Evolutionary conservation across 1,140 invertebrate species (phyloP), one percentile per base, ranked within the genome.

Genomic region (Anastrepha obliqua): DNA sequence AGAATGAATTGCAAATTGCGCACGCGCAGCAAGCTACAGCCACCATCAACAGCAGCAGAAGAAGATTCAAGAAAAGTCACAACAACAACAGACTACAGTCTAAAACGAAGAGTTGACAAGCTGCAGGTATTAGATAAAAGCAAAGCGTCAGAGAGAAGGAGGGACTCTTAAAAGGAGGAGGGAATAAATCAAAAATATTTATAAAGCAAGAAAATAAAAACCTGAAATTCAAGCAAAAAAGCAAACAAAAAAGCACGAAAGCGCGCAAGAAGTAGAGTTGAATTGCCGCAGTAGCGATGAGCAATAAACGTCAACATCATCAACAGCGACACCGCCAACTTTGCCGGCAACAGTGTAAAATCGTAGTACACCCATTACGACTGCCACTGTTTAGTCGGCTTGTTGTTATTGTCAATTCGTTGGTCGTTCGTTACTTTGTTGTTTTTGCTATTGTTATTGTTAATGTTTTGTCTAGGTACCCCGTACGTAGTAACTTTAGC

Each of bases 1-100:
- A 88, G 60, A 88, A 88, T 88, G 88, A 87, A 88, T 88, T 86
- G 88, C 78, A 88, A 88, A 88, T 88, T 87, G 88, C 86, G 88
- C 88, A 88, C 88, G 88, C 88, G 88, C 86, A 88, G 86, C 85
- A 3, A 62, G 86, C 86, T 39, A 20, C 86, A 65, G 17, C 60
- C n/a, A 42, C 29, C 29, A 29, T 65, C 13, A 86, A 65, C 1
- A 85, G 60, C 15, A 74, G 67, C 15, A 74, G 17, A 47, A 42
- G 67, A 42, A 44, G 67, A 20, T 39, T 44, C 29, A 70, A 44
- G 9, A 6, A 15, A 70, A 44, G 11, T 11, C 15, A 87, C 87
- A 58, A 78, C 70, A 87, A 74, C 51, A 55, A 47, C 20, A 29
- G 15, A 17, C 65, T 15, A 2, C 85, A 64, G 2, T 15, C 85